Evolutionary conservation across 2,113 vertebrate species (phyloP), one percentile per base, ranked within the genome.

Genomic region (Phrynocephalus versicolor): DNA sequence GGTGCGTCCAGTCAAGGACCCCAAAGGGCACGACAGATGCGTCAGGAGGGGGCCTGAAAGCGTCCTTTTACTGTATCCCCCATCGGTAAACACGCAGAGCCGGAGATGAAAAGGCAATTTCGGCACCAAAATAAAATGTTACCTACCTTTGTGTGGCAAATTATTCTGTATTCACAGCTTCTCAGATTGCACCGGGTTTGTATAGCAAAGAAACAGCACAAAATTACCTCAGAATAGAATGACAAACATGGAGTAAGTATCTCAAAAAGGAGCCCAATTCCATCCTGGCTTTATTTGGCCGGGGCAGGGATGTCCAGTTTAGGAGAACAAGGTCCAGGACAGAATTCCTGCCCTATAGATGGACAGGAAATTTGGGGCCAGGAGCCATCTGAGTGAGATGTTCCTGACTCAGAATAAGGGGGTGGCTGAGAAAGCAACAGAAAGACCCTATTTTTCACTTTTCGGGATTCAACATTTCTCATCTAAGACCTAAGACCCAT

Each of bases 71-170:
- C n/a, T n/a, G n/a, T n/a, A 35, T 82, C 89, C 23, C 83, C 35
- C 69, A 23, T 77, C 85, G 21, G 86, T 65, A 27, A 71, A 30
- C 7, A 70, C 79, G 27, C 0, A 19, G 85, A 72, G 35, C 15
- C 1, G 39, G 77, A 86, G 82, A 87, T 15, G 35, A 85, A 89
- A 91, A 33, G 69, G 25, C 72, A 60, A 57, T 27, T 62, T 39
- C 88, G 69, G 83, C 21, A 9, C 3, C 45, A 5, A 58, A 78
- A 74, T 87, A 33, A 45, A 85, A 67, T 85, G 88, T 87, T 81
- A 85, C 62, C 83, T 23, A 37, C 84, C 91, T 71, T 89, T 90
- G 83, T 86, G 83, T 51, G 71, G 1, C 88, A 86, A 90, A 89
- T 85, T 84, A 77, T 89, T 89, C 71, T 70, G 35, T 57, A 5